Evolutionary conservation across 1,140 invertebrate species (phyloP).

Genomic region (Diorhabda carinulata): DNA sequence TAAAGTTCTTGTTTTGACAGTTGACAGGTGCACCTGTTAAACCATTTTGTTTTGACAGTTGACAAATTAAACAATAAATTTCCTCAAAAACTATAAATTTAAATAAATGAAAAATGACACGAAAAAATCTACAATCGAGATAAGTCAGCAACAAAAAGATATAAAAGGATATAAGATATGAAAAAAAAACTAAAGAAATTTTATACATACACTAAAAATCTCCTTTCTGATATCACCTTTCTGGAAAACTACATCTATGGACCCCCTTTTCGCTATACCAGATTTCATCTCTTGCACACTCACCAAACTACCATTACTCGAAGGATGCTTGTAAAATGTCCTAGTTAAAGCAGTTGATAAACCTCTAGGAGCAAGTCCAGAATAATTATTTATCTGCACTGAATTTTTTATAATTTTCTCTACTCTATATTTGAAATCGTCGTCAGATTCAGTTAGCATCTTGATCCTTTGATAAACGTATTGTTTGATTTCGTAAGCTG

Average conservation of each 20-base stretch:
- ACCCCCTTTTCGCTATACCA: conserved; percentile 71
- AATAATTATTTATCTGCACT: conserved; percentile 61
- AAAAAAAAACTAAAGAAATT: neutral
- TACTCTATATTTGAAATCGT: conserved; percentile 49
- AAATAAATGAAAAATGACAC: neutral
- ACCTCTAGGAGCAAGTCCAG: conserved; percentile 62
- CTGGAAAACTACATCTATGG: conserved; percentile 67
- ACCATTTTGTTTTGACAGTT: no score
- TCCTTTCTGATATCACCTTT: conserved; percentile 51
- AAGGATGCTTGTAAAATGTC: conserved; percentile 54
- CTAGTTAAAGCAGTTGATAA: conserved; percentile 69
- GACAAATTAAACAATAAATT: no score
- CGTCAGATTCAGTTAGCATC: conserved; percentile 56
- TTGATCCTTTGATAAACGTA: conserved; percentile 62
- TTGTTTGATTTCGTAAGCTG: conserved; percentile 63
- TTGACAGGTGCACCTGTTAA: no score
- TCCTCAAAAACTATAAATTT: no score
- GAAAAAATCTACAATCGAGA: conserved; percentile 10
- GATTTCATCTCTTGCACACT: conserved; percentile 71
- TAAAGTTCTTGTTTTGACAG: no score
- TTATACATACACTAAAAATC: conserved; percentile 50
- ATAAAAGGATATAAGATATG: neutral
- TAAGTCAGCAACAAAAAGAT: conserved; percentile 3
- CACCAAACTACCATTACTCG: conserved; percentile 66
- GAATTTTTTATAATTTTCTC: conserved; percentile 46